Base-by-base conservation (phyloP, 1,140 invertebrate genomes). In the Nilaparvata lugens region DNA sequence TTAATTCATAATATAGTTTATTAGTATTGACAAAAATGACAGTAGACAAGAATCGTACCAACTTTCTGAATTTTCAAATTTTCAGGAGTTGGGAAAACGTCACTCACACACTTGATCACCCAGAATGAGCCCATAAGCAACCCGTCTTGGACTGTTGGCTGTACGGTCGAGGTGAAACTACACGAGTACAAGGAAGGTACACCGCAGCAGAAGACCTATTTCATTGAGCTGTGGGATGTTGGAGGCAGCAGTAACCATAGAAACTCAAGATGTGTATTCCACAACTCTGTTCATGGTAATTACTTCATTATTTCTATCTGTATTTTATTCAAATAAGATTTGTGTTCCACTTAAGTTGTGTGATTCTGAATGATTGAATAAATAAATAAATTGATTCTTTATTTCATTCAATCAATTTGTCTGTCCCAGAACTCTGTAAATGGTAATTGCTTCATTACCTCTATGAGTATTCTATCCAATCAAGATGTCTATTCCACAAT, bases 131-230 rank as follows among this genome's bases (percentile, higher is more conserved):
- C 89, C 2, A 83, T 93, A 6, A 77, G 77, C 60, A 91, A 87
- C 64, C 91, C 93, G 5, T 84, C 88, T 56, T 97, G 93, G 89
- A 98, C 95, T 0, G 87, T 98, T 62, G 95, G 95, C 16, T 97
- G 93, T 74, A 88, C 91, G 18, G 86, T 97, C 2, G 93, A 98
- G 78, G 92, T 98, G 0, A 96, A 94, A 80, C 77, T 98, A 21
- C 95, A 98, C 70, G 91, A 94, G 73, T 97, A 89, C 68, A 94
- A 93, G 73, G 93, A 95, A 79, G 94, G 94, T 13, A 97, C 93
- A 0, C 87, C 89, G 13, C 82, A 83, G 54, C 93, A 98, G 71
- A 88, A 88, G 65, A 88, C 88, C 23, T 97, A 89, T 76, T 97
- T 97, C 75, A 80, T 98, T 42, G 95, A 98, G 77, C 77, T 98